Conservation (phyloP, 2,888 invertebrate species). For the Drosophila emarginata region DNA sequence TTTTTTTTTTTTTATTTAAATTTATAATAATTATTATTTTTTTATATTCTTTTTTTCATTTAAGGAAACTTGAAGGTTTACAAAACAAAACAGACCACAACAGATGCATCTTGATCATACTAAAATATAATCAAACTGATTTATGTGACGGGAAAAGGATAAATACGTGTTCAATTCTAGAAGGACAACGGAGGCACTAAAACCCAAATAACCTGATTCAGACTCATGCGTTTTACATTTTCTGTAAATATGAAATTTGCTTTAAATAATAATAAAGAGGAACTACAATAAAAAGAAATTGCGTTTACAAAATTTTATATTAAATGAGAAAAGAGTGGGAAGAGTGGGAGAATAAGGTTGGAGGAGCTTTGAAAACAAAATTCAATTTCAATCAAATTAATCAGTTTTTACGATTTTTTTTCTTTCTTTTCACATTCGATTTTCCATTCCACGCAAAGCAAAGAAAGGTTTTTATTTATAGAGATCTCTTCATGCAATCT, state of each 20-base stretch:
- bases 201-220: slow-evolving; percentile 64
- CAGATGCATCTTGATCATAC: slow-evolving; percentile 71
- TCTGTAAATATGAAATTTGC: slow-evolving; percentile 16
- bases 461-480: slow-evolving; percentile 37
- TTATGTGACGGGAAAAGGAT: slow-evolving; percentile 58
- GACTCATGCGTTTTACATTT: slow-evolving; percentile 35
- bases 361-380: slow-evolving; percentile 57
- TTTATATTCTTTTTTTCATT: slow-evolving; percentile 60
- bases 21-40: slow-evolving; percentile 70
- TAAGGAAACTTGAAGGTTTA: slow-evolving; percentile 76
- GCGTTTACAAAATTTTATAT: slow-evolving; percentile 28
- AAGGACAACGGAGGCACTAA: slow-evolving; percentile 72
- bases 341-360: slow-evolving; percentile 20
- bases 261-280: not conserved
- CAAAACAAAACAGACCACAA: slow-evolving; percentile 79
- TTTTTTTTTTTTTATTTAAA: slow-evolving; percentile 61
- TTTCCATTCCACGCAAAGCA: slow-evolving; percentile 41
- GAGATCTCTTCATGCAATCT: slow-evolving; percentile 17
- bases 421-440: slow-evolving; percentile 45
- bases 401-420: slow-evolving; percentile 55
- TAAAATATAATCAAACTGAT: slow-evolving; percentile 67
- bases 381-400: slow-evolving; percentile 69
- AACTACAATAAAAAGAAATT: slow-evolving; percentile 29
- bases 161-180: slow-evolving; percentile 51
- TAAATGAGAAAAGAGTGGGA: slow-evolving; percentile 3